Conservation (phyloP, 2,797 vertebrate genomes). For the Lutjanus campechanus region DNA sequence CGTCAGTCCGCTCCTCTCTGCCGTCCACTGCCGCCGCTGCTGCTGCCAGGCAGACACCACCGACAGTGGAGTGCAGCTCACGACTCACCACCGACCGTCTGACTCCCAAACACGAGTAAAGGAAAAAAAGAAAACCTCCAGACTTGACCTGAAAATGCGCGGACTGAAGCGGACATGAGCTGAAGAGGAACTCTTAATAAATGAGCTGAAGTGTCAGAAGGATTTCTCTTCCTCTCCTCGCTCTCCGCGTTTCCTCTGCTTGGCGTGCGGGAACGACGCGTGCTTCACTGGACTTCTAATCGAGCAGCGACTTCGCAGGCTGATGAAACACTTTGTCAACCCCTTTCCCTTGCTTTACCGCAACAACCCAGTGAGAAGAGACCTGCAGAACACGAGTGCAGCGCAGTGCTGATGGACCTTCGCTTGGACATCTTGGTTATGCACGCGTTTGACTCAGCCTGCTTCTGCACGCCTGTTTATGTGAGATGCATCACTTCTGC, state of each 20-base stretch:
- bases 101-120: constrained; percentile 23
- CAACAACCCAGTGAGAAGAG: constrained; percentile 5
- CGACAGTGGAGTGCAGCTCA: constrained; percentile 58
- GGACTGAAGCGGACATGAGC: constrained; percentile 14
- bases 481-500: constrained; percentile 33
- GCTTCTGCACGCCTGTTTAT: constrained; percentile 18
- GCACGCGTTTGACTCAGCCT: constrained; percentile 8
- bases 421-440: constrained; percentile 37
- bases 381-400: constrained; percentile 28
- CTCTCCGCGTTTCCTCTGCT: constrained; percentile 31
- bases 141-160: constrained; percentile 31
- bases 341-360: constrained; percentile 27
- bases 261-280: constrained; percentile 33
- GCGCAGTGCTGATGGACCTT: constrained; percentile 46
- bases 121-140: neutral
- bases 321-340: constrained; percentile 55
- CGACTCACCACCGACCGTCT: constrained; percentile 61
- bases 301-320: constrained; percentile 25
- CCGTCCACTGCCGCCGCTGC: constrained; percentile 7
- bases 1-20: constrained; percentile 20
- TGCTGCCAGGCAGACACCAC: constrained; percentile 38
- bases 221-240: constrained; percentile 33
- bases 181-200: constrained; percentile 45
- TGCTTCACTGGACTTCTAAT: constrained; percentile 55
- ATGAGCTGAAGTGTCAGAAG: constrained; percentile 56